phyloP scores from a whole-genome alignment of 2,888 invertebrate genomes.

The Plebejus anna region DNA sequence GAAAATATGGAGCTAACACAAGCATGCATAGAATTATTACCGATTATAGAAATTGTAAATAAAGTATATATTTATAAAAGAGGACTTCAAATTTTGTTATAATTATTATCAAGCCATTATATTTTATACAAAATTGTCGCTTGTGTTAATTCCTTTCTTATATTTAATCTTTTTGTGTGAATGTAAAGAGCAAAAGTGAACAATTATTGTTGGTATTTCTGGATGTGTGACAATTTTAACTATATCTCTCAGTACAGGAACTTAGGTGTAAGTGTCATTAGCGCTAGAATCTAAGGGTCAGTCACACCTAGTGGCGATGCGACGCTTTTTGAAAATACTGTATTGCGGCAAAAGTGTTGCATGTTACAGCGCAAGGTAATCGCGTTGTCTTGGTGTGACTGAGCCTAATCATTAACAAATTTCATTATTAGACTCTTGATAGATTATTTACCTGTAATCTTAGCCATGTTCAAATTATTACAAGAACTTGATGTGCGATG shows the following conservation, averaged over 20 bases:
- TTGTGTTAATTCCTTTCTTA: conserved; percentile 31
- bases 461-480: too few relatives aligned
- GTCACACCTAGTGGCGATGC: not conserved
- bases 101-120: conserved; percentile 28
- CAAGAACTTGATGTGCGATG: too few relatives aligned
- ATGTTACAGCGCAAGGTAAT: too few relatives aligned
- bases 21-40: conserved; percentile 20
- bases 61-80: conserved; percentile 35
- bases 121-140: conserved; percentile 26
- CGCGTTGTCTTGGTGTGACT: not conserved
- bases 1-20: conserved; percentile 25
- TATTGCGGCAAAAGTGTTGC: too few relatives aligned
- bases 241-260: conserved; percentile 79
- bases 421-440: not conserved
- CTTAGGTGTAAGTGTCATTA: conserved; percentile 68
- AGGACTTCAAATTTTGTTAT: conserved; percentile 31
- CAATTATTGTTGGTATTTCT: conserved; percentile 33
- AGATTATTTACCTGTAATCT: not conserved
- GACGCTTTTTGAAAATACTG: not conserved
- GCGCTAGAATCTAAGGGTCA: conserved; percentile 53
- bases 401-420: conserved; percentile 39
- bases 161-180: conserved; percentile 28
- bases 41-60: conserved; percentile 33
- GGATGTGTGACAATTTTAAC: conserved; percentile 58
- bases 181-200: conserved; percentile 30